phyloP scores from a whole-genome alignment of 2,797 vertebrate species.

The Leptoclinus maculatus region DNA sequence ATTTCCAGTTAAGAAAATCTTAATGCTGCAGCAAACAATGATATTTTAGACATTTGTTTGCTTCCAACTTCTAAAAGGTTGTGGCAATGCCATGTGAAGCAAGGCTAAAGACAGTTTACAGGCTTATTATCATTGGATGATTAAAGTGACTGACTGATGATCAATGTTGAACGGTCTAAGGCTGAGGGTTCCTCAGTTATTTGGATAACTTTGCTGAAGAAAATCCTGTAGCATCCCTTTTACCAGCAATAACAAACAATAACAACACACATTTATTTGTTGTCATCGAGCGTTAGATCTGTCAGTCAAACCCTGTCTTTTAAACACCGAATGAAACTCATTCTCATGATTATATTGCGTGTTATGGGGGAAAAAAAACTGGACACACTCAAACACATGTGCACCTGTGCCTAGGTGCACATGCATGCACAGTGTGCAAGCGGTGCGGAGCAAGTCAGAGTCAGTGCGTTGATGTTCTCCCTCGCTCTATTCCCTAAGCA shows the following conservation, averaged over 20 bases:
- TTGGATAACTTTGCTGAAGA: neutral
- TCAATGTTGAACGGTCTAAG: neutral
- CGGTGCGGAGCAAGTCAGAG: neutral
- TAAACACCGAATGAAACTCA: neutral
- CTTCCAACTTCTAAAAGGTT: neutral
- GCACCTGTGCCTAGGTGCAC: conserved; percentile 15
- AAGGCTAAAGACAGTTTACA: neutral
- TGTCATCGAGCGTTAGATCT: neutral
- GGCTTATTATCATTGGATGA: neutral
- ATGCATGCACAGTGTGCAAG: conserved; percentile 9
- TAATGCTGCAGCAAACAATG: neutral
- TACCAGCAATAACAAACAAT: neutral
- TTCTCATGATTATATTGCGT: neutral
- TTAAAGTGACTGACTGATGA: neutral
- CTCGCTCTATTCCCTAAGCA: conserved; percentile 9
- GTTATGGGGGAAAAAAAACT: neutral
- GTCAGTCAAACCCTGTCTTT: neutral
- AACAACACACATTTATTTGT: neutral
- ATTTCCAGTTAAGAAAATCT: neutral
- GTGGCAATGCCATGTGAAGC: neutral
- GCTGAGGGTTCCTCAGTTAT: neutral
- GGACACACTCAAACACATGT: neutral
- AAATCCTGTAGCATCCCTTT: neutral
- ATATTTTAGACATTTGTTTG: neutral
- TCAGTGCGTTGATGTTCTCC: conserved; percentile 17